Conservation (phyloP, 2,888 invertebrate species). For the Parapristionchus giblindavisi region DNA sequence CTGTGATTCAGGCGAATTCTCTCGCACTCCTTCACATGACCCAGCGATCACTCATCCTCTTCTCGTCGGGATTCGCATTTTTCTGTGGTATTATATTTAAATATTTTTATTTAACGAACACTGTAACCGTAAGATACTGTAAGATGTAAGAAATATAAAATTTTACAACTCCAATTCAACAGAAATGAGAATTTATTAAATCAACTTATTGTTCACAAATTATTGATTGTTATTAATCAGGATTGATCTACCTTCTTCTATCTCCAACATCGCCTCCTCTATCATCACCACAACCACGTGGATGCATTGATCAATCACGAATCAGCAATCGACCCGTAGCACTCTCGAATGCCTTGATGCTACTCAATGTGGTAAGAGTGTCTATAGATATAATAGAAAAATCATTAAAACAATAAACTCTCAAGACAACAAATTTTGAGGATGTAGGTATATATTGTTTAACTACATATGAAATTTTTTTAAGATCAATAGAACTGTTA, state of each 20-base stretch:
- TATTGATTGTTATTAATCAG: neutral
- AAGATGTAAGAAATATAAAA: too few relatives aligned
- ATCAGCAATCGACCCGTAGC: conserved; percentile 35
- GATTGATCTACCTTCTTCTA: conserved; percentile 21
- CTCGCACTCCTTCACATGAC: conserved; percentile 26
- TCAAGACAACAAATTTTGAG: too few relatives aligned
- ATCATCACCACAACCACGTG: neutral
- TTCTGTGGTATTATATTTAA: neutral
- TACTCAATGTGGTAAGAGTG: conserved; percentile 44
- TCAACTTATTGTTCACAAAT: neutral
- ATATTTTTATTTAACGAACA: too few relatives aligned
- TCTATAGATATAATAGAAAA: conserved; percentile 8
- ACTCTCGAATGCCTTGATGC: conserved; percentile 41
- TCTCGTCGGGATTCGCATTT: conserved; percentile 29
- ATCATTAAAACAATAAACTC: neutral
- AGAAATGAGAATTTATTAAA: too few relatives aligned
- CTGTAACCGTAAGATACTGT: too few relatives aligned
- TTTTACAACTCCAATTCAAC: too few relatives aligned
- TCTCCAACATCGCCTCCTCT: neutral
- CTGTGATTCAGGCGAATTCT: neutral
- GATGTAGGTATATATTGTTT: too few relatives aligned
- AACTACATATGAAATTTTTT: too few relatives aligned
- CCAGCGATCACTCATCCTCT: conserved; percentile 18
- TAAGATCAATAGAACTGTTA: too few relatives aligned
- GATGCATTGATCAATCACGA: too few relatives aligned